Percentiles rank a stretch among this genome's conserved stretches.
Evolutionary conservation across 2,888 invertebrate genomes (phyloP).

Genomic region (Leptopilina syphax): DNA sequence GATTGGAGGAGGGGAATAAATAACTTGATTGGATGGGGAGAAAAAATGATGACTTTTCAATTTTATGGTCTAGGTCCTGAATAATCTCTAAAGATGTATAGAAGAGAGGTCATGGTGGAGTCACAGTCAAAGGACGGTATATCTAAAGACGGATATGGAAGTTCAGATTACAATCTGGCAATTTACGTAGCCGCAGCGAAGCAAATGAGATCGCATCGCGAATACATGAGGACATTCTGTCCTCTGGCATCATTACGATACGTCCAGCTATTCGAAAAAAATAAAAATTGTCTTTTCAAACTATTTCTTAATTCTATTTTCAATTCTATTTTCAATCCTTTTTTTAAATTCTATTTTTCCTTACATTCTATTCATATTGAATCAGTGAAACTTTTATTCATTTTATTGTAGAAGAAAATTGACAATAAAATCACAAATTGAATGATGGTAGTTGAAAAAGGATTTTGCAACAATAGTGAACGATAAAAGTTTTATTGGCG

Average conservation of each 20-base stretch:
- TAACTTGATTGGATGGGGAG: background rate
- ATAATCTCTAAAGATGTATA: background rate
- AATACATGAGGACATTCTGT: constrained; percentile 22
- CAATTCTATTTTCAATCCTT: background rate
- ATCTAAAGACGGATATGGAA: constrained; percentile 54
- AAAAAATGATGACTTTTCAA: constrained; percentile 1
- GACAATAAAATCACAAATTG: too few species aligned
- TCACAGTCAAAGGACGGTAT: constrained; percentile 22
- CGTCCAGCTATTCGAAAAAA: background rate
- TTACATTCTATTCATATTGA: too few species aligned
- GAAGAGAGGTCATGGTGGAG: constrained; percentile 5
- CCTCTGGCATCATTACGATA: background rate
- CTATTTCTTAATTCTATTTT: background rate
- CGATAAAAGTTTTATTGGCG: constrained; percentile 22
- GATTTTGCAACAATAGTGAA: constrained; percentile 18
- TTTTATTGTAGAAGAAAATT: too few species aligned
- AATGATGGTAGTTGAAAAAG: background rate
- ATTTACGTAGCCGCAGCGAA: constrained; percentile 52
- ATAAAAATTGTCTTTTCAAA: background rate
- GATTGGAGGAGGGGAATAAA: background rate
- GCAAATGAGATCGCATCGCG: constrained; percentile 57
- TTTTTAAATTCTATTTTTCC: too few species aligned
- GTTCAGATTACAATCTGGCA: constrained; percentile 57
- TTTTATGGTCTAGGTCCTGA: constrained; percentile 18
- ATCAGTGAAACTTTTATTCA: too few species aligned